These are phyloP conservation scores for Dermolepida albohirtum DNA, from an alignment of 2,888 invertebrate species.

Conservation along the genomic window DNA sequence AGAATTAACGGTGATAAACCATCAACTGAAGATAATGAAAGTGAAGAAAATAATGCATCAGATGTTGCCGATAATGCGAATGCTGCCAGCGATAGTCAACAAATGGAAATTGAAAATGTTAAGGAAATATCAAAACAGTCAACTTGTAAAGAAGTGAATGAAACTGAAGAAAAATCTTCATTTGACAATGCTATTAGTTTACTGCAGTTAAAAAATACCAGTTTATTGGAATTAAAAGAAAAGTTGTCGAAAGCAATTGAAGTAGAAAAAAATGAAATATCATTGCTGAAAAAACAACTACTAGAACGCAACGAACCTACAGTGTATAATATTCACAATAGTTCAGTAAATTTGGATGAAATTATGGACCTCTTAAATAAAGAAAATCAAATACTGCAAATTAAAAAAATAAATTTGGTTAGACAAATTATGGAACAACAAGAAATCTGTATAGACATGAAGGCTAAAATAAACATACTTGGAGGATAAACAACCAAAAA, in stretches of 20 bases:
- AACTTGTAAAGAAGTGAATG: slow-evolving; percentile 4
- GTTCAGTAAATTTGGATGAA: slow-evolving; percentile 57
- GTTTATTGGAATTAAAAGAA: slow-evolving; percentile 76
- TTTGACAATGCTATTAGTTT: slow-evolving; percentile 64
- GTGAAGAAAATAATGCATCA: slow-evolving; percentile 18
- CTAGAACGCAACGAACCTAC: slow-evolving; percentile 6
- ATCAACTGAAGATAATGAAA: slow-evolving; percentile 25
- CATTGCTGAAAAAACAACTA: slow-evolving; percentile 52
- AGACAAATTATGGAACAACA: slow-evolving; percentile 64
- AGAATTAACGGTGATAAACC: slow-evolving; percentile 16
- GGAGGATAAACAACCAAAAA: slow-evolving; percentile 6
- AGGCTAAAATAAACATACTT: slow-evolving; percentile 52
- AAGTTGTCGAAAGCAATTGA: slow-evolving; percentile 77
- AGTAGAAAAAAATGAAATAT: slow-evolving; percentile 79
- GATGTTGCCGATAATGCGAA: slow-evolving; percentile 43
- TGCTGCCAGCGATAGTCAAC: slow-evolving; percentile 36
- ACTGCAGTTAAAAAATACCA: slow-evolving; percentile 75
- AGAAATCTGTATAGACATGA: slow-evolving; percentile 63
- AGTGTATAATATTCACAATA: slow-evolving; percentile 41
- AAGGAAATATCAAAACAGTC: slow-evolving; percentile 2
- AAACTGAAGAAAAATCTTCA: slow-evolving; percentile 22
- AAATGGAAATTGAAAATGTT: slow-evolving; percentile 29
- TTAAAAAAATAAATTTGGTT: slow-evolving; percentile 64
- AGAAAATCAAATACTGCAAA: slow-evolving; percentile 65
- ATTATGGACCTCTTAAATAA: slow-evolving; percentile 61